These are phyloP conservation scores for Emesis russula DNA, from an alignment of 2,888 invertebrate species.

Conservation along the genomic window DNA sequence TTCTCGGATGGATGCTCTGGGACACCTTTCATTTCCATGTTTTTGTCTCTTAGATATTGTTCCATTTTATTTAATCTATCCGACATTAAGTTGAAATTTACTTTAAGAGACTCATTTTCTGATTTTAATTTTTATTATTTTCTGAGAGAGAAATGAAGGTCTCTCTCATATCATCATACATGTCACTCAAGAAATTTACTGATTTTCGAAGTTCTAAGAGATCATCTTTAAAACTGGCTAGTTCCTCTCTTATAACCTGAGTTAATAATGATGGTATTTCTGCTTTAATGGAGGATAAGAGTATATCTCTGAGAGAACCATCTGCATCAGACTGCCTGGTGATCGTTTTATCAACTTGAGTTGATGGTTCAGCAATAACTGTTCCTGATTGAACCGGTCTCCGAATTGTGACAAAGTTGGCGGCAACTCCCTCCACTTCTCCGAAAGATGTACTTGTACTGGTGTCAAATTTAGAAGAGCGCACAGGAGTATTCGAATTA, in stretches of 20 bases:
- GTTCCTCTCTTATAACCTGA: neutral
- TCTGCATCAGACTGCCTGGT: neutral
- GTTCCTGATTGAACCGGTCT: no score
- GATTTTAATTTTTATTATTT: neutral
- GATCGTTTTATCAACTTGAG: neutral
- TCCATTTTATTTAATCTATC: constrained; percentile 13
- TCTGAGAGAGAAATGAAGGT: neutral
- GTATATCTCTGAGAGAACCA: neutral
- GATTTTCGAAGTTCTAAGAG: neutral
- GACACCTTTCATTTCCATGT: constrained; percentile 16
- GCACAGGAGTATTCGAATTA: no score
- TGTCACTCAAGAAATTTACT: neutral
- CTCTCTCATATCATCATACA: constrained; percentile 1
- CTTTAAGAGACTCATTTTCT: constrained; percentile 2
- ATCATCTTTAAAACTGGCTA: neutral
- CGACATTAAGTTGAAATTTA: constrained; percentile 20
- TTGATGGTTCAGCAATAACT: no score
- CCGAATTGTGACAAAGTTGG: no score
- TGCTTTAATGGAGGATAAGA: neutral
- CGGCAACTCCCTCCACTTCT: no score
- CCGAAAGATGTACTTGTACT: no score
- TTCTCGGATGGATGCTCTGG: neutral
- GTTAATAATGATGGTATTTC: neutral
- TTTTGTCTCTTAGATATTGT: constrained; percentile 7
- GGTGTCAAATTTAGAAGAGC: no score